phyloP scores from a whole-genome alignment of 2,113 vertebrate species.

The Oreotrochilus melanogaster region DNA sequence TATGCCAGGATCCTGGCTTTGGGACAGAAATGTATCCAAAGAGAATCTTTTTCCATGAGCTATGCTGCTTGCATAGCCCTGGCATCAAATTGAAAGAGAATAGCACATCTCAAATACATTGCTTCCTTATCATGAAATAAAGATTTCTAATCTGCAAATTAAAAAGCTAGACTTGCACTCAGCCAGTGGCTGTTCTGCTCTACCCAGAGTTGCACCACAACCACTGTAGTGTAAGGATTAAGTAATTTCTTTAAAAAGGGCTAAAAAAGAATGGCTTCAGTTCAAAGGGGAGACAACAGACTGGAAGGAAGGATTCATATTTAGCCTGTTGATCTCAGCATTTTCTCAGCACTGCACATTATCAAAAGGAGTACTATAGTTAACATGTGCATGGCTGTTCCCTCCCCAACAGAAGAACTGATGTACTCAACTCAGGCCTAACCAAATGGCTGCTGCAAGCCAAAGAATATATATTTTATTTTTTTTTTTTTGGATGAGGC shows the following conservation, averaged over 20 bases:
- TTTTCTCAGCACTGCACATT: background rate
- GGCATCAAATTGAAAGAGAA: background rate
- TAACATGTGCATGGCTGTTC: background rate
- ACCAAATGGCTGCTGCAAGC: background rate
- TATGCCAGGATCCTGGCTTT: background rate
- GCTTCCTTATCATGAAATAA: background rate
- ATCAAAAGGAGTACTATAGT: background rate
- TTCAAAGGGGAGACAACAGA: background rate
- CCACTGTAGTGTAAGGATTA: constrained; percentile 8
- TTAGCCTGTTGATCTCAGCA: background rate
- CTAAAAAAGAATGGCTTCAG: constrained; percentile 37
- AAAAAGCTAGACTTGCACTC: constrained; percentile 12
- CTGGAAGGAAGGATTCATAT: background rate
- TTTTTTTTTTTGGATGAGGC: background rate
- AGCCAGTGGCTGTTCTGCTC: background rate
- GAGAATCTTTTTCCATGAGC: background rate
- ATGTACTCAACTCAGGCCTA: background rate
- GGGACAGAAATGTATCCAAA: background rate
- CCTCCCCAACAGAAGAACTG: background rate
- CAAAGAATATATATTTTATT: background rate
- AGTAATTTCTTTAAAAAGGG: background rate
- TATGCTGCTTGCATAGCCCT: background rate
- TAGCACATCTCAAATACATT: background rate
- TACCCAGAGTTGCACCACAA: background rate
- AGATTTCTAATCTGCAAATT: constrained; percentile 19